Base-by-base conservation (phyloP, 2,888 invertebrate genomes). In the Unio pictorum region DNA sequence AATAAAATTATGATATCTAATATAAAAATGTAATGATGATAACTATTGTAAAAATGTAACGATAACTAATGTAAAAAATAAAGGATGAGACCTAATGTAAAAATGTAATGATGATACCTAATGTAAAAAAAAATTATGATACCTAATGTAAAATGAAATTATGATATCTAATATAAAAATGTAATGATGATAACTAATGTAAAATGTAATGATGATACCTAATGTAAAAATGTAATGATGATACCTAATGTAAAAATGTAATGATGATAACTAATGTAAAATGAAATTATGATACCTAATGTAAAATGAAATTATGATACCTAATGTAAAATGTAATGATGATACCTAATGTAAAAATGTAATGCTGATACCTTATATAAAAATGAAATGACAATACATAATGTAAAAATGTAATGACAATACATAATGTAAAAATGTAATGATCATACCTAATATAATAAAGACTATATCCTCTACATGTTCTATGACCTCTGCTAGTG, bases 401-500 rank as follows among this genome's bases (percentile, higher is more conserved):
- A 66, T 66, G n/a, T 30, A 57, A 30, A 59, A 58, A 34, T 30
- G 1, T 8, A 34, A 28, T 58, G 20, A 57, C 23, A 7, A 23
- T 66, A 28, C 61, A 55, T 55, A 55, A 28, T 55, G 17, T 55
- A 28, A 45, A 4, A 55, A 23, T 30, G 61, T 28, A 45, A 23
- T 20, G 11, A 8, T 75, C 81, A 75, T 74, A 86, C 86, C 79
- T 5, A 86, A 72, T 34, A 85, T 80, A 61, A 83, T 82, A 61
- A 86, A 84, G 54, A 83, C 79, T 28, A 86, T 75, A 55, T 84
- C 82, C 64, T 82, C 80, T 34, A 86, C 73, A 69, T 86, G 81
- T 63, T 86, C 84, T 62, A 82, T 76, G 15, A 86, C 79, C 69
- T 84, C 83, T 30, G 83, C 82, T 17, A 74, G 62, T 2, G 75